These are phyloP conservation scores for Neolamprologus toae DNA, from an alignment of 2,113 vertebrate species.

Conservation along the genomic window DNA sequence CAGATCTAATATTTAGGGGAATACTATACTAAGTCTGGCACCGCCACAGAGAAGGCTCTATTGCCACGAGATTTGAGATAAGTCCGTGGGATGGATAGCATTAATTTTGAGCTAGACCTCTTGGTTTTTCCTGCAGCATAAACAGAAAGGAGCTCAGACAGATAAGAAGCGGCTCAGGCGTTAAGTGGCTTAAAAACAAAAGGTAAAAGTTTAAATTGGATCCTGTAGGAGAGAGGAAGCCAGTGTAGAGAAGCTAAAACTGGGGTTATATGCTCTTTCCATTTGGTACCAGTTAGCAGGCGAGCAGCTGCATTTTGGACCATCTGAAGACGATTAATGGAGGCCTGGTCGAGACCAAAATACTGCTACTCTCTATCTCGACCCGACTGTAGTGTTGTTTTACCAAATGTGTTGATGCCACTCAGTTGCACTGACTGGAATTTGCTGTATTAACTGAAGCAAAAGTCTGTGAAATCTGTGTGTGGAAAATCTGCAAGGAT, in stretches of 20 bases:
- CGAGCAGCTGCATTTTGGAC: background rate
- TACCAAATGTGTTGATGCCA: background rate
- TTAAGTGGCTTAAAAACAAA: background rate
- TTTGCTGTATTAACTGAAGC: background rate
- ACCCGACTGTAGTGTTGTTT: background rate
- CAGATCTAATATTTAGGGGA: background rate
- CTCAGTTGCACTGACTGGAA: background rate
- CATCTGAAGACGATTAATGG: background rate
- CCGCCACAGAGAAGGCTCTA: background rate
- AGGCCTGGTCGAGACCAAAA: background rate
- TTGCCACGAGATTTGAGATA: rapidly evolving
- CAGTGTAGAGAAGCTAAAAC: background rate
- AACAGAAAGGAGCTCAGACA: background rate
- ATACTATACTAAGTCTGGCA: background rate
- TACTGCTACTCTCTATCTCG: background rate
- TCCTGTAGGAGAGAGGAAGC: background rate
- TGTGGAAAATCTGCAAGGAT: background rate
- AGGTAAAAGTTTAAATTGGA: background rate
- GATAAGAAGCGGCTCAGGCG: rapidly evolving
- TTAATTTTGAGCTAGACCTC: background rate
- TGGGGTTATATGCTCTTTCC: rapidly evolving
- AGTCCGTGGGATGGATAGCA: rapidly evolving
- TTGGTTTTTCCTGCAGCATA: background rate
- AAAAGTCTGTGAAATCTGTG: background rate
- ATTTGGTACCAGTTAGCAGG: background rate